Base-by-base conservation (phyloP, 2,797 vertebrate species). In the Platalea minor region DNA sequence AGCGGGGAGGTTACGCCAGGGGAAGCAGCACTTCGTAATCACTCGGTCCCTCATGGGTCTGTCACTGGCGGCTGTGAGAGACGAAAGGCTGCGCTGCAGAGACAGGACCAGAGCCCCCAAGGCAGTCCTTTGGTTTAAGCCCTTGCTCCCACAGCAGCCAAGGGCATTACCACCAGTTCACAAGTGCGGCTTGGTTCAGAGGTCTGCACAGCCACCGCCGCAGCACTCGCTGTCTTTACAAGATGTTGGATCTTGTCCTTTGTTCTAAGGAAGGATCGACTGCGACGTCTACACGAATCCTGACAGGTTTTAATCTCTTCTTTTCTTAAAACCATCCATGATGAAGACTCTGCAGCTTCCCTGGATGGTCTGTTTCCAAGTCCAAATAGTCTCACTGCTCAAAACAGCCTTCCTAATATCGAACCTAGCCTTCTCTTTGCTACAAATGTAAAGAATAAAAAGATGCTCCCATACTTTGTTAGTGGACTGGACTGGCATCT, bases 1-100 rank as follows among this genome's bases (percentile, higher is more conserved):
- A 96, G 41, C 29, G 25, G 12, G 45, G 48, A 94, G 61, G 33
- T 78, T 70, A 50, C 75, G 76, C 41, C 53, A 45, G n/a, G 45
- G 39, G 14, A 88, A 85, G 78, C 53, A 75, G 48, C 21, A n/a
- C 67, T 73, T 78, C 3, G 10, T 69, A 81, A 72, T 78, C 0
- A 0, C 54, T 69, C 1, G 0, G 20, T 80, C 83, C 69, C 73
- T 89, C 54, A 12, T 13, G 43, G 12, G 6, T 88, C 57, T 81
- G 37, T 41, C 1, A 0, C 6, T 57, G 26, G 35, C 1, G 0
- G 76, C 61, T 45, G 5, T 54, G 18, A 1, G 9, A 70, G 78
- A 68, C 2, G 3, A 83, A 72, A 45, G 23, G 14, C 17, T 35
- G 39, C 1, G 2, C 50, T 85, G 46, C 70, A 63, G 51, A 68